Base-by-base conservation (phyloP, 2,797 vertebrate species). In the Phaenicophaeus curvirostris region DNA sequence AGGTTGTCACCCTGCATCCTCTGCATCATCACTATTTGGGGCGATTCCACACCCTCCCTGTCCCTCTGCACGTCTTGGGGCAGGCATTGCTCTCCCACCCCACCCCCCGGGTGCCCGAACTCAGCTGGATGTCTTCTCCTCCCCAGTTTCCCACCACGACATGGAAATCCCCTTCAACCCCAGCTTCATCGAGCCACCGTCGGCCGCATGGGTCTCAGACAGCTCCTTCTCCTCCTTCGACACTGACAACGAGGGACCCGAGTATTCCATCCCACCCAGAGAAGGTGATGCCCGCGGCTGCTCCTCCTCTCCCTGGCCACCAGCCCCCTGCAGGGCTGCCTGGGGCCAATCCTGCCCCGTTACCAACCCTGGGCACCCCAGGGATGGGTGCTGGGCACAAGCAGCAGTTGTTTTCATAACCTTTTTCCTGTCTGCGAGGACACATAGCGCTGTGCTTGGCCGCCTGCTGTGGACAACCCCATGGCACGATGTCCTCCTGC, bases 141-240 rank as follows among this genome's bases (percentile, higher is more conserved):
- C 83, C 65, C 39, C 82, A 99, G 99, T 99, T 25, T 99, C 99
- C 58, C 99, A 99, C 92, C 99, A 99, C 12, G 99, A 99, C 79
- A 96, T 98, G 0, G 99, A 99, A 95, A 97, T 99, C 69, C 99
- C 99, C 74, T 99, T 99, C 97, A 99, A 99, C 97, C 99, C 99
- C 98, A 99, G 99, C 97, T 99, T 99, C 97, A 99, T 99, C 0
- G 99, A 99, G 97, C 98, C 98, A 0, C 99, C 99, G 0, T 99
- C 99, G 0, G 98, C 98, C 0, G 98, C 98, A 8, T 99, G 99
- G 99, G 98, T 98, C 85, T 98, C 98, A 0, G 99, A 99, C 30
- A 99, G 98, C 61, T 99, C 98, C 82, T 98, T 98, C 93, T 98
- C 99, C 13, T 99, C 97, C 61, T 98, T 99, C 0, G 99, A 99